These are phyloP conservation scores for Celastrina argiolus DNA, from an alignment of 2,888 invertebrate genomes.

Conservation along the genomic window DNA sequence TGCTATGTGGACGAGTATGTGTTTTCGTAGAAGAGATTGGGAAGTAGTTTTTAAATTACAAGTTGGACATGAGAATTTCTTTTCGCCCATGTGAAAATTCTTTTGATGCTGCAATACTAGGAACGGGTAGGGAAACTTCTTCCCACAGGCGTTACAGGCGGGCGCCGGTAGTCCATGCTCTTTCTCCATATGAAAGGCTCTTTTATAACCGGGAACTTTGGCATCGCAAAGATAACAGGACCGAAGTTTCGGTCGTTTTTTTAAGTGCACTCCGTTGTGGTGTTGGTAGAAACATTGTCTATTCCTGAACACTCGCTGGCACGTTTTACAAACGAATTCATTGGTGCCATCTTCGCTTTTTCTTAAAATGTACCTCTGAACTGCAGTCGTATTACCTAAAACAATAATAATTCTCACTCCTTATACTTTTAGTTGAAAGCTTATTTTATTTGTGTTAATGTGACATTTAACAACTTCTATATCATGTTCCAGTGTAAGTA, in stretches of 20 bases:
- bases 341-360: conserved; percentile 29
- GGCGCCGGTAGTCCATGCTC: conserved; percentile 46
- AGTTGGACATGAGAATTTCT: conserved; percentile 35
- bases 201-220: conserved; percentile 41
- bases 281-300: conserved; percentile 47
- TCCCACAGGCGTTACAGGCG: conserved; percentile 46
- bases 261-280: conserved; percentile 47
- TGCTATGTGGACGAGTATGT: conserved; percentile 36
- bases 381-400: conserved; percentile 22
- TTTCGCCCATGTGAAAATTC: conserved; percentile 47
- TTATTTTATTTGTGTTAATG: neutral
- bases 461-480: too few relatives aligned
- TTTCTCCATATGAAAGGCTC: conserved; percentile 45
- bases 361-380: conserved; percentile 23
- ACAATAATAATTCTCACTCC: conserved; percentile 22
- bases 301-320: conserved; percentile 40
- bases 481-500: too few relatives aligned
- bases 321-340: conserved; percentile 41
- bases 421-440: conserved; percentile 5
- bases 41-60: conserved; percentile 32
- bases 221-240: conserved; percentile 49
- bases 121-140: conserved; percentile 45
- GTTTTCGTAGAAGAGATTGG: neutral
- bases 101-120: conserved; percentile 45
- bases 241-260: conserved; percentile 41